Conservation (phyloP, 2,797 vertebrate genomes). For the Acanthiza pusilla region DNA sequence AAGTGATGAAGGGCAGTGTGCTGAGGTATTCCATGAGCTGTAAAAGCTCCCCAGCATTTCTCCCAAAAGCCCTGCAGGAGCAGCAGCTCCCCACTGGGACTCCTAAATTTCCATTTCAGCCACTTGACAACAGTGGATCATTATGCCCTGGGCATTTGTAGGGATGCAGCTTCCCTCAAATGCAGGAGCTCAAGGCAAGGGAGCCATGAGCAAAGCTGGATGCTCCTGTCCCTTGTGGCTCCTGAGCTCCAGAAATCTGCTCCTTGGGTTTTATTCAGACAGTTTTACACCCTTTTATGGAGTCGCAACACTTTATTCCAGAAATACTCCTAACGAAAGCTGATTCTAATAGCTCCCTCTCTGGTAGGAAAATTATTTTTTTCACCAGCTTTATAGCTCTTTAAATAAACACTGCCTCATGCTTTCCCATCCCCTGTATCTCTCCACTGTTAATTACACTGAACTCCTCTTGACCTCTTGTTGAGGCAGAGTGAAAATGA, state of each 20-base stretch:
- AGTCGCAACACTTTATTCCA: background rate
- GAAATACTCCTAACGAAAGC: background rate
- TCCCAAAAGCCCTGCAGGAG: background rate
- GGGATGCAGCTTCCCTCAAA: background rate
- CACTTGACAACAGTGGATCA: background rate
- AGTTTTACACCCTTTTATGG: conserved; percentile 20
- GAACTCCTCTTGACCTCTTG: background rate
- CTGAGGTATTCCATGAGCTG: fast-evolving
- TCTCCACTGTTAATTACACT: background rate
- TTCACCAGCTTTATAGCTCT: background rate
- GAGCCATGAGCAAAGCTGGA: background rate
- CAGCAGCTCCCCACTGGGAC: background rate
- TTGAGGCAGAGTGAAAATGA: background rate
- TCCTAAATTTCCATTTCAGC: background rate
- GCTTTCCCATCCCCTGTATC: background rate
- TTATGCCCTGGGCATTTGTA: background rate
- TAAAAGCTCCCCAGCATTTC: background rate
- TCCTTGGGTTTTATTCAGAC: background rate
- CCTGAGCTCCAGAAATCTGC: background rate
- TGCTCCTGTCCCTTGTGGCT: background rate
- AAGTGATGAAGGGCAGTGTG: background rate
- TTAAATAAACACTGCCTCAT: background rate
- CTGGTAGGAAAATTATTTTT: background rate
- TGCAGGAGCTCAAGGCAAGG: background rate
- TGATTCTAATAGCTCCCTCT: background rate